A percentile compares a stretch with the other conserved stretches of the same genome.
These are phyloP conservation scores for Cyclophora punctaria DNA, from an alignment of 2,888 invertebrate species.

Conservation along the genomic window DNA sequence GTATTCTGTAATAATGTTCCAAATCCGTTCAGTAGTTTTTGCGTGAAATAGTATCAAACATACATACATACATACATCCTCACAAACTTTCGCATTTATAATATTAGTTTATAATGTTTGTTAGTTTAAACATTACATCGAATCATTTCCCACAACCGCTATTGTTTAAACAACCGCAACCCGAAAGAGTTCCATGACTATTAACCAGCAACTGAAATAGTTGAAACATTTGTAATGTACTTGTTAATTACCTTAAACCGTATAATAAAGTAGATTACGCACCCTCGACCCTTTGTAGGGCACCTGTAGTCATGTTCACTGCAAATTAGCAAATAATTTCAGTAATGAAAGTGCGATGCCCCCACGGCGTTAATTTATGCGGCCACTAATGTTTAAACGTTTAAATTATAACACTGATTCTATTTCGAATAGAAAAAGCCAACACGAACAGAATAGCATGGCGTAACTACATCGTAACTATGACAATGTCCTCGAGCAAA, in stretches of 20 bases:
- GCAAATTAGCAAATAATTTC: constrained; percentile 65
- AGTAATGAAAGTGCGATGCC: constrained; percentile 53
- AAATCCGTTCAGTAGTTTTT: no score
- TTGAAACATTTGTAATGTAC: constrained; percentile 31
- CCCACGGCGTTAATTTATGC: constrained; percentile 34
- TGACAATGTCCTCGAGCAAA: constrained; percentile 42
- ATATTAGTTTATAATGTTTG: no score
- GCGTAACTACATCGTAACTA: constrained; percentile 23
- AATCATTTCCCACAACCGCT: no score
- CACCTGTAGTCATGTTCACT: constrained; percentile 44
- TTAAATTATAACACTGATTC: constrained; percentile 21
- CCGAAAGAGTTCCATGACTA: neutral
- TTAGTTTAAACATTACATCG: no score
- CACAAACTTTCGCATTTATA: no score
- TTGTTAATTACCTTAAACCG: constrained; percentile 51
- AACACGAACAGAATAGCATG: neutral
- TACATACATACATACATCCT: no score
- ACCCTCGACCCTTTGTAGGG: constrained; percentile 38
- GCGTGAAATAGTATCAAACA: no score
- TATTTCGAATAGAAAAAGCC: neutral
- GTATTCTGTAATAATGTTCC: no score
- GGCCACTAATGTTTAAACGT: constrained; percentile 25
- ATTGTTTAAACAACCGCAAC: no score
- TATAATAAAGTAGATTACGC: constrained; percentile 58
- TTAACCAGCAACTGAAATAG: constrained; percentile 11